Evolutionary conservation across 2,888 invertebrate species (phyloP).

Genomic region (Drosophila colorata): DNA sequence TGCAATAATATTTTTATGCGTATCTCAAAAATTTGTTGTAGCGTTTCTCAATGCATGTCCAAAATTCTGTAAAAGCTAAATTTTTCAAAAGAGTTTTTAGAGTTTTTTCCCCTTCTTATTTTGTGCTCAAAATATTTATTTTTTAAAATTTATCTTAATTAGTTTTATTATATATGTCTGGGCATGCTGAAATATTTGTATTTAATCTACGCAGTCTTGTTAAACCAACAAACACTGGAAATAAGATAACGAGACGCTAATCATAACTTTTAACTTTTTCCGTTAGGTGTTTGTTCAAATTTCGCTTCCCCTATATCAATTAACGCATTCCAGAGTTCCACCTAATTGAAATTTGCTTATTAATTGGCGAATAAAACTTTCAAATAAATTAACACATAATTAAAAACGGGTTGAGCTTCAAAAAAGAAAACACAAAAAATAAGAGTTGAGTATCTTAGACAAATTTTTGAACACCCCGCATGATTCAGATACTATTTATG

Average conservation of each 20-base stretch:
- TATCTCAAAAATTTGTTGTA: background rate
- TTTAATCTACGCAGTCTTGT: background rate
- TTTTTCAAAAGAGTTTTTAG: background rate
- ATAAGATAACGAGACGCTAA: constrained; percentile 11
- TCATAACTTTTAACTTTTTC: constrained; percentile 9
- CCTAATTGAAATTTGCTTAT: constrained; percentile 46
- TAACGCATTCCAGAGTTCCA: constrained; percentile 11
- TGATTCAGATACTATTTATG: constrained; percentile 63
- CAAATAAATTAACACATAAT: constrained; percentile 68
- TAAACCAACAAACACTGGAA: constrained; percentile 8
- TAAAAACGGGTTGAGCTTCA: constrained; percentile 64
- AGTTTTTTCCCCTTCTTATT: background rate
- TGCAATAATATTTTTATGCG: background rate
- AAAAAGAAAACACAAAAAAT: constrained; percentile 8
- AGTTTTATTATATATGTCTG: background rate
- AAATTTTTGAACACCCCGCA: constrained; percentile 59
- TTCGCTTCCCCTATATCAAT: constrained; percentile 27
- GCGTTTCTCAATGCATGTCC: background rate
- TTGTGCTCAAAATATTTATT: background rate
- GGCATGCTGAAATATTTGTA: constrained; percentile 6
- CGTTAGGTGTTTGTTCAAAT: constrained; percentile 1
- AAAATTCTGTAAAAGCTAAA: background rate
- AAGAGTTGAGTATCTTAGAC: constrained; percentile 17
- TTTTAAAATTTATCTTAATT: background rate
- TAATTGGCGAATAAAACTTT: constrained; percentile 60